Evolutionary conservation across 2,113 vertebrate genomes (phyloP).

Genomic region (Pomatostomus ruficeps): DNA sequence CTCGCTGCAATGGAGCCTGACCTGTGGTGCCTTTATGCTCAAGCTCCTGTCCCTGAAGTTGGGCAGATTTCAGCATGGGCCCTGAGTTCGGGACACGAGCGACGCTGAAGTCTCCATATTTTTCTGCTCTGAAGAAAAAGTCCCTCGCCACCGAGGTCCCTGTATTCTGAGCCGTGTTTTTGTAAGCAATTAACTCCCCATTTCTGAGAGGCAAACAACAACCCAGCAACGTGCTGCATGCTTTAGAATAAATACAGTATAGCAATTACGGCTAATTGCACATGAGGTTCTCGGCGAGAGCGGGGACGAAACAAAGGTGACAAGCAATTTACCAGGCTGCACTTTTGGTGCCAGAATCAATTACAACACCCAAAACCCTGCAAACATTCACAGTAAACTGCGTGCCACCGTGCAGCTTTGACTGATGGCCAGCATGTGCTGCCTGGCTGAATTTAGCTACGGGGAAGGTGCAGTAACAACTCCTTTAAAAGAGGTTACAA

Average conservation of each 20-base stretch:
- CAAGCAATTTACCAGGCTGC: slow-evolving; percentile 31
- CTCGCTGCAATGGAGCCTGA: neutral
- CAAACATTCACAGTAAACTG: neutral
- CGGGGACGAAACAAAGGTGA: slow-evolving; percentile 5
- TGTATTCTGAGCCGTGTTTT: neutral
- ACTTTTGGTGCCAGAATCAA: slow-evolving; percentile 37
- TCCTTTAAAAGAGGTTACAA: neutral
- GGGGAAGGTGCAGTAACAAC: neutral
- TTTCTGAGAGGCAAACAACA: neutral
- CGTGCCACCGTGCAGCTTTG: neutral
- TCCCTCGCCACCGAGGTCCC: neutral
- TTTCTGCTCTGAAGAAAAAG: neutral
- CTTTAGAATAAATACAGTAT: slow-evolving; percentile 22
- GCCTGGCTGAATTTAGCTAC: neutral
- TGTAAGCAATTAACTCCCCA: neutral
- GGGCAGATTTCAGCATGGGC: too few relatives aligned
- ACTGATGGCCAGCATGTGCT: slow-evolving; percentile 12
- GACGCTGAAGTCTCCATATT: neutral
- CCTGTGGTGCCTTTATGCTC: neutral
- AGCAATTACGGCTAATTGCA: slow-evolving; percentile 43
- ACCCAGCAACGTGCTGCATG: neutral
- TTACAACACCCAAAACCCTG: neutral
- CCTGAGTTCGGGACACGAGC: neutral
- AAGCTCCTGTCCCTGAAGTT: neutral
- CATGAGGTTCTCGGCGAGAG: neutral